These are phyloP conservation scores for Sebastes elongatus DNA, from an alignment of 2,797 vertebrate species.

Conservation along the genomic window DNA sequence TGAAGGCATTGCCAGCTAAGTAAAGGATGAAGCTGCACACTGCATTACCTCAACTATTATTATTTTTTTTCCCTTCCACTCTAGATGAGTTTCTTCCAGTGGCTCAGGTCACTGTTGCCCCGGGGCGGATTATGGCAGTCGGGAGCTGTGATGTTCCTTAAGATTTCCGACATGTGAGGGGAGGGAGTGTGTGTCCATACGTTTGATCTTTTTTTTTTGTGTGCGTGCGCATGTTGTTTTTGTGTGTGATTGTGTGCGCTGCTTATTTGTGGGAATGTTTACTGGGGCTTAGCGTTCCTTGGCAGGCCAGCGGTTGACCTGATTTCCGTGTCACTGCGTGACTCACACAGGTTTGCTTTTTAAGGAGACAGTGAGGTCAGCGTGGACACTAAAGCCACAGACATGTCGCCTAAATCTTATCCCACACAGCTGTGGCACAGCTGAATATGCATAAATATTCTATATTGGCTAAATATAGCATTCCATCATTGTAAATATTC, in stretches of 20 bases:
- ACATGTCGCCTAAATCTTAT: neutral
- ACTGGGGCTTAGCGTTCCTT: conserved; percentile 50
- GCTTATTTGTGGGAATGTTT: conserved; percentile 38
- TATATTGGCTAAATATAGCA: conserved; percentile 41
- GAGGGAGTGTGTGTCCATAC: conserved; percentile 24
- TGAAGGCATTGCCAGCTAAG: conserved; percentile 66
- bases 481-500: conserved; percentile 45
- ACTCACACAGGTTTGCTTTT: conserved; percentile 55
- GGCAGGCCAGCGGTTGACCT: conserved; percentile 57
- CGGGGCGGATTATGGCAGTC: conserved; percentile 68
- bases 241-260: conserved; percentile 25
- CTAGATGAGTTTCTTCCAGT: conserved; percentile 71
- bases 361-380: conserved; percentile 40
- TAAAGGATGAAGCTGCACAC: conserved; percentile 73
- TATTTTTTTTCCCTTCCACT: conserved; percentile 30
- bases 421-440: neutral
- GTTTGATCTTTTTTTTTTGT: conserved; percentile 41
- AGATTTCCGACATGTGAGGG: conserved; percentile 53
- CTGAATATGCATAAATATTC: conserved; percentile 3
- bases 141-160: conserved; percentile 62
- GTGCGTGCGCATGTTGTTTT: conserved; percentile 17
- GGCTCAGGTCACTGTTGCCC: conserved; percentile 74
- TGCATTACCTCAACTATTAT: conserved; percentile 70
- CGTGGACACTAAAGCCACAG: conserved; percentile 25
- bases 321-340: conserved; percentile 54